Evolutionary conservation across 2,888 invertebrate genomes (phyloP).

Genomic region (Xanthostigma xanthostigma): DNA sequence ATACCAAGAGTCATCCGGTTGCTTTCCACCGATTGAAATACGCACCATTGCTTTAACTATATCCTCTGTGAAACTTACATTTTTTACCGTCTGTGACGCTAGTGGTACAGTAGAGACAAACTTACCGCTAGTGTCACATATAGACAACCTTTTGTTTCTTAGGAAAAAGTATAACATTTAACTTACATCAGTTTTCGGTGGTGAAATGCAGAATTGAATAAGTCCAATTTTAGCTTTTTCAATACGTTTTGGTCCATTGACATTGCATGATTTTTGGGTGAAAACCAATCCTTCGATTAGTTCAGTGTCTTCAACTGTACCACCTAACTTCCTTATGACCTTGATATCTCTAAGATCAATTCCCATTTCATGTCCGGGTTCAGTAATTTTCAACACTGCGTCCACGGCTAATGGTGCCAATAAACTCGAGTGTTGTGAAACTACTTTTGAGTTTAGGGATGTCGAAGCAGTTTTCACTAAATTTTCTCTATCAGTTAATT

Average conservation of each 20-base stretch:
- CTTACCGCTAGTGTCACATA: neutral
- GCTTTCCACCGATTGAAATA: too few relatives aligned
- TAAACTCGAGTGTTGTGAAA: slow-evolving; percentile 91
- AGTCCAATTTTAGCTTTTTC: slow-evolving; percentile 98
- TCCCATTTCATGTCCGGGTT: slow-evolving; percentile 44
- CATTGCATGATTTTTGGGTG: slow-evolving; percentile 73
- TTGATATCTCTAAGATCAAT: slow-evolving; percentile 93
- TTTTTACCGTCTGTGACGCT: too few relatives aligned
- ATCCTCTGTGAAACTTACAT: too few relatives aligned
- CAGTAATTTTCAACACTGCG: slow-evolving; percentile 78
- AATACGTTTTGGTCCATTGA: slow-evolving; percentile 81
- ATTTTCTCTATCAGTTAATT: slow-evolving; percentile 72
- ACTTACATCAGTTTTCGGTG: slow-evolving; percentile 94
- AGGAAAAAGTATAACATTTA: neutral
- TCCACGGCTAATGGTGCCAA: slow-evolving; percentile 95
- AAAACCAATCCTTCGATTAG: slow-evolving; percentile 91
- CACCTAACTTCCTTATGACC: slow-evolving; percentile 92
- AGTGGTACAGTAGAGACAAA: neutral
- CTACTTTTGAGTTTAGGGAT: slow-evolving; percentile 95
- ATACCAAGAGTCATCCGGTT: too few relatives aligned
- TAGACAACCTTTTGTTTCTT: neutral
- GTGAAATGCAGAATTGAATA: slow-evolving; percentile 98
- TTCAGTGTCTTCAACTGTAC: slow-evolving; percentile 95
- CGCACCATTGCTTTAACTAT: too few relatives aligned
- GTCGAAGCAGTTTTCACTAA: slow-evolving; percentile 93